These are phyloP conservation scores for Zapornia atra DNA, from an alignment of 2,113 vertebrate genomes.

Conservation along the genomic window DNA sequence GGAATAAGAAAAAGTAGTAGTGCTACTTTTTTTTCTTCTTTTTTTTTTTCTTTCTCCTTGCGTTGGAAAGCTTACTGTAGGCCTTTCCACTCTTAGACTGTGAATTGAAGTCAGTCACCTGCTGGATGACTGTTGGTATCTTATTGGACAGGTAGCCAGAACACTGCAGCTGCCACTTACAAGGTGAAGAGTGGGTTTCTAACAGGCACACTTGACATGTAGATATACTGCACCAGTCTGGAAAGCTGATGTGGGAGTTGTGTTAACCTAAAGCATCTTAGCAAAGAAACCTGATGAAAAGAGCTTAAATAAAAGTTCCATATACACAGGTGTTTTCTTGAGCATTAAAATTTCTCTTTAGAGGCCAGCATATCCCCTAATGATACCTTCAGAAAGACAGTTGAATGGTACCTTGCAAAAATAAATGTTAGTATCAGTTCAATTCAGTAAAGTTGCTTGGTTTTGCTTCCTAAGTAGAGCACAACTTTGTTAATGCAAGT, in stretches of 20 bases:
- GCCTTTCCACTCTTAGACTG: not conserved
- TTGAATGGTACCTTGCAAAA: not conserved
- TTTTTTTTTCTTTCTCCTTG: not conserved
- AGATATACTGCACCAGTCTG: not conserved
- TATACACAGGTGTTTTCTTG: constrained; percentile 37
- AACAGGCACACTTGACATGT: not conserved
- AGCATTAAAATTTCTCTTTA: constrained; percentile 1
- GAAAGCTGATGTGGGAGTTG: not conserved
- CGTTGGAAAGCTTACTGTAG: not conserved
- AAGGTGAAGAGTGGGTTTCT: not conserved
- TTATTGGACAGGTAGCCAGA: not conserved
- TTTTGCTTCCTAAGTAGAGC: constrained; percentile 31
- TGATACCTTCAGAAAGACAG: not conserved
- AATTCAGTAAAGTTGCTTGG: not conserved
- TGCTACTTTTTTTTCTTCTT: not conserved
- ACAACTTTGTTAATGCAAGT: constrained; percentile 35
- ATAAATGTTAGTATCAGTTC: not conserved
- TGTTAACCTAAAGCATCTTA: not conserved
- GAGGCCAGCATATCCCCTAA: not conserved
- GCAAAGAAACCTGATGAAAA: not conserved
- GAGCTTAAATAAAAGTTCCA: not conserved
- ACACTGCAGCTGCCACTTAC: not conserved
- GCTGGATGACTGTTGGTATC: not conserved
- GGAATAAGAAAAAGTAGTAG: not conserved
- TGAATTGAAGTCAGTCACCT: not conserved